Conservation (phyloP, 1,140 invertebrate species). For the Sitodiplosis mosellana region DNA sequence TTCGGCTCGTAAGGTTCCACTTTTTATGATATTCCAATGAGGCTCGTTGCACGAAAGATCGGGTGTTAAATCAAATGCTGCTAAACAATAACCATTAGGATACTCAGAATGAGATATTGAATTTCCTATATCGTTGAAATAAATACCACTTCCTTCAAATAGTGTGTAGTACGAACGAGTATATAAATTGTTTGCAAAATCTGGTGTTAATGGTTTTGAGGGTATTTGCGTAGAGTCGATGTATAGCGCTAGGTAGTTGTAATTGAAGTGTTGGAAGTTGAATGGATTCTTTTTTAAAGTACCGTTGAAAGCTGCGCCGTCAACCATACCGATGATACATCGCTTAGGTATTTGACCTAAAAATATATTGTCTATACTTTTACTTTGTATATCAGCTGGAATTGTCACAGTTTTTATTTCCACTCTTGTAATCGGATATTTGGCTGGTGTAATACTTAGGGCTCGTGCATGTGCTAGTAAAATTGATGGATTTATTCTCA, state of each 20-base stretch:
- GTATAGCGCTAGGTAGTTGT: conserved; percentile 19
- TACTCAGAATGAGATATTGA: conserved; percentile 9
- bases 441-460: conserved; percentile 17
- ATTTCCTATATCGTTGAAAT: conserved; percentile 15
- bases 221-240: too few relatives aligned
- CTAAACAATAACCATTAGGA: conserved; percentile 12
- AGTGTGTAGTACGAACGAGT: conserved; percentile 18
- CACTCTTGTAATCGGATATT: conserved; percentile 22
- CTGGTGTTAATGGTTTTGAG: too few relatives aligned
- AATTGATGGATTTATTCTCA: conserved; percentile 17
- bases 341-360: conserved; percentile 21
- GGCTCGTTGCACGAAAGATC: conserved; percentile 13
- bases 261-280: conserved; percentile 19
- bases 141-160: conserved; percentile 19
- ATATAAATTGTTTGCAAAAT: conserved; percentile 5
- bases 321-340: too few relatives aligned
- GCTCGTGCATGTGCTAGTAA: conserved; percentile 20
- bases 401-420: conserved; percentile 22
- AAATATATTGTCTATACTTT: conserved; percentile 20
- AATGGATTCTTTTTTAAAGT: conserved; percentile 18
- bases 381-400: conserved; percentile 13
- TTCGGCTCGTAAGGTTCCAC: too few relatives aligned
- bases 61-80: conserved; percentile 18
- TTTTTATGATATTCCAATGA: background rate
- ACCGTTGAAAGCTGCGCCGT: conserved; percentile 23